Evolutionary conservation across 2,888 invertebrate species (phyloP).

Genomic region (Periphyllus acericola): DNA sequence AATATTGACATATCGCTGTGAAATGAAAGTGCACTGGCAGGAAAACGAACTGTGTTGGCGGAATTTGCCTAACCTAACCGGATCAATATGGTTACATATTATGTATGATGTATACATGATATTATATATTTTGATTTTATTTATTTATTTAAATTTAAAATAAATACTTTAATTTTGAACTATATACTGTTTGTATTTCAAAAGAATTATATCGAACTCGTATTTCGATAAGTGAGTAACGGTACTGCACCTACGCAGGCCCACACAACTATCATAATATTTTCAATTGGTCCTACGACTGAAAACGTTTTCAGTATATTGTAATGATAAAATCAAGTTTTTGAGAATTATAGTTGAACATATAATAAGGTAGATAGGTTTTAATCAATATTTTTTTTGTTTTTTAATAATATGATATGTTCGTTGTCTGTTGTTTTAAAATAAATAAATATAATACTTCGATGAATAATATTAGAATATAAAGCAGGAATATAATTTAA

Average conservation of each 20-base stretch:
- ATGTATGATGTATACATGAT: neutral
- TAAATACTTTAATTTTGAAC: constrained; percentile 9
- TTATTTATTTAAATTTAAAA: constrained; percentile 2
- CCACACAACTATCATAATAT: neutral
- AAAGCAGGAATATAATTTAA: too few species aligned
- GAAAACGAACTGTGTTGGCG: neutral
- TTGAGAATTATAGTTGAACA: too few species aligned
- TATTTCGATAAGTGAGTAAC: neutral
- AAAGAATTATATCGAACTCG: neutral
- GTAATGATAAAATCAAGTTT: too few species aligned
- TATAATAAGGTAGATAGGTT: too few species aligned
- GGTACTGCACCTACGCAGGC: neutral
- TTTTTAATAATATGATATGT: too few species aligned
- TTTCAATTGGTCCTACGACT: neutral
- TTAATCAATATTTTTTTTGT: too few species aligned
- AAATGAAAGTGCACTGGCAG: neutral
- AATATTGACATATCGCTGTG: too few species aligned
- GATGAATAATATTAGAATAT: too few species aligned
- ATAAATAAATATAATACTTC: too few species aligned
- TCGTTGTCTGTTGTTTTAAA: too few species aligned
- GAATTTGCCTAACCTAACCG: neutral
- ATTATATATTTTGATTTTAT: neutral
- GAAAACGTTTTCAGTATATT: neutral
- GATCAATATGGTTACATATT: neutral
- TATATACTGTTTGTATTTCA: neutral